Percentiles rank a stretch among this genome's conserved stretches.
Evolutionary conservation across 1,140 invertebrate species (phyloP).

Genomic region (Drosophila tani): DNA sequence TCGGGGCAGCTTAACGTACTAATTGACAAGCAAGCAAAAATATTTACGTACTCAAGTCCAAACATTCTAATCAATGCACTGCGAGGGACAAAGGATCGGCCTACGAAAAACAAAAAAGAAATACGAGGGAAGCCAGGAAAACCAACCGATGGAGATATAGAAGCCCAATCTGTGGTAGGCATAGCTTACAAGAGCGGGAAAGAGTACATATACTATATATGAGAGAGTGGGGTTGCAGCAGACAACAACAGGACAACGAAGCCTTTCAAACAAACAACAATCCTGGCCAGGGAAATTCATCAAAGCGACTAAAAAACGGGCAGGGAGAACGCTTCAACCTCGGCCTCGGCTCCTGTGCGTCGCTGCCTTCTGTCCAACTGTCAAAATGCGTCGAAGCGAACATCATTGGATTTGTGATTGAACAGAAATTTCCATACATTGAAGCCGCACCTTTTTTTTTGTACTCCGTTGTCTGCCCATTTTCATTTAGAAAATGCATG

Average conservation of each 20-base stretch:
- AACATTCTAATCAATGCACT: slow-evolving; percentile 83
- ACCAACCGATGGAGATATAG: slow-evolving; percentile 40
- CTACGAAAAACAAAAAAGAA: slow-evolving; percentile 27
- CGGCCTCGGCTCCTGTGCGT: slow-evolving; percentile 7
- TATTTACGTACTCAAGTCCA: slow-evolving; percentile 83
- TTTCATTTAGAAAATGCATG: slow-evolving; percentile 80
- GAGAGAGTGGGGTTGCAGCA: slow-evolving; percentile 15
- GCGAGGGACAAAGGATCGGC: slow-evolving; percentile 33
- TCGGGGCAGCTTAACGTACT: slow-evolving; percentile 67
- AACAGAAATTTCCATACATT: slow-evolving; percentile 84
- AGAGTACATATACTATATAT: slow-evolving; percentile 9
- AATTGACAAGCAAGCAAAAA: slow-evolving; percentile 83
- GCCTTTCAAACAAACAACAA: slow-evolving; percentile 79
- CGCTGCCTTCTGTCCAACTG: slow-evolving; percentile 64
- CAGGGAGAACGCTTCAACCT: slow-evolving; percentile 2
- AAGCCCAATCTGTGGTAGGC: slow-evolving; percentile 15
- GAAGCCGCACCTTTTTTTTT: slow-evolving; percentile 40
- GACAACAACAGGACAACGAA: slow-evolving; percentile 44
- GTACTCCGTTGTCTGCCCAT: slow-evolving; percentile 31
- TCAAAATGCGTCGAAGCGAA: slow-evolving; percentile 84
- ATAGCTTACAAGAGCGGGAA: not conserved
- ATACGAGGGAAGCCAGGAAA: slow-evolving; percentile 11
- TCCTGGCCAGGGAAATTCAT: slow-evolving; percentile 67
- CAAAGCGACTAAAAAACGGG: slow-evolving; percentile 50
- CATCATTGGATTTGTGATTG: slow-evolving; percentile 85